Evolutionary conservation across 1,140 invertebrate genomes (phyloP), one percentile per base, ranked within the genome.

Genomic region (Penaeus vannamei): DNA sequence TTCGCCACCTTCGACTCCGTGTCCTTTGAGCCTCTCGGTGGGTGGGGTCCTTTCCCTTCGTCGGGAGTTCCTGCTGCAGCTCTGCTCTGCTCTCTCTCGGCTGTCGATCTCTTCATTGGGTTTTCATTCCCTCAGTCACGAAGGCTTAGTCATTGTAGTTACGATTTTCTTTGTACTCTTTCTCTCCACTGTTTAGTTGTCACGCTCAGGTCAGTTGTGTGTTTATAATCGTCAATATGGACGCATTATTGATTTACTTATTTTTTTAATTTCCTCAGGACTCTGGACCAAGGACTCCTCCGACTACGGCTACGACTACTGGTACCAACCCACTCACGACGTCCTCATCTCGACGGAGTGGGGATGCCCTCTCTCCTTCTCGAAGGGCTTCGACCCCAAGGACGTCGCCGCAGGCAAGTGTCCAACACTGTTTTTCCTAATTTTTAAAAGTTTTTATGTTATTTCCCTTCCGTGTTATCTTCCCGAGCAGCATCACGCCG

Each of bases 241-340:
- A n/a, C 14, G 1, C 20, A 76, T 29, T 76, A 23, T 76, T 76
- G 0, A 10, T 76, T 76, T 36, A 36, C 60, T 22, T 81, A 42
- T 20, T 86, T 14, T 19, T 64, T 60, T 19, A 17, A 72, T 64
- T 59, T 0, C 17, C n/a, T n/a, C 23, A 92, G 94, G 93, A 10
- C 93, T 91, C 82, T 95, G 94, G 95, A 92, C 93, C 53, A 92
- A 92, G 5, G 92, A 93, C 46, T 81, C 87, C 8, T 92, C 92
- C 14, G 85, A 90, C 23, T 95, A 94, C 90, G 94, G 94, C 23
- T 96, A 96, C 91, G 95, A 96, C 92, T 96, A 97, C 93, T 99
- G 98, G 98, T 99, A 99, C 93, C 98, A 99, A 92, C 98, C 98
- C 0, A 95, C 97, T 91, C 96, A 96, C 91, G 97, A 99, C 93